Evolutionary conservation across 2,797 vertebrate genomes (phyloP).

Genomic region (Siniperca scherzeri): DNA sequence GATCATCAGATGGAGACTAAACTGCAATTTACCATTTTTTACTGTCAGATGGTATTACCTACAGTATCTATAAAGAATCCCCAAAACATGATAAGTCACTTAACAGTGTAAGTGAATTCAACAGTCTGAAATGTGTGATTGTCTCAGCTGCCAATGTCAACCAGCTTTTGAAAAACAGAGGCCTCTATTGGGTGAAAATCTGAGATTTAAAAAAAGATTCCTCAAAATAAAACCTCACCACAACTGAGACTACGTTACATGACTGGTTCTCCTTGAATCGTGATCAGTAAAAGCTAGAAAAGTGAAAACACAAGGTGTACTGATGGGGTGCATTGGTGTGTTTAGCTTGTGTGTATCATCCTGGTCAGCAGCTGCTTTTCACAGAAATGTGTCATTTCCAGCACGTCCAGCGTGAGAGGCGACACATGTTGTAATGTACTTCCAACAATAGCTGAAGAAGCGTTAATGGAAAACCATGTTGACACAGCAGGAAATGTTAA

Average conservation of each 20-base stretch:
- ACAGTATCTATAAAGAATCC: neutral
- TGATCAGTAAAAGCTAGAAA: neutral
- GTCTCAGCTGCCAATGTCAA: too few relatives aligned
- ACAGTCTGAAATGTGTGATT: too few relatives aligned
- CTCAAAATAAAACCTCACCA: neutral
- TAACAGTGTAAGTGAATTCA: neutral
- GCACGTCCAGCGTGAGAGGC: neutral
- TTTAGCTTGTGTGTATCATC: too few relatives aligned
- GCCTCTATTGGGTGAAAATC: neutral
- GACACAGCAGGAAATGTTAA: neutral
- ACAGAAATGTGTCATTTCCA: neutral
- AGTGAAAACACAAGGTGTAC: neutral
- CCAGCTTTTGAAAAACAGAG: too few relatives aligned
- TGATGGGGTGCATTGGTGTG: neutral
- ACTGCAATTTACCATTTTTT: neutral
- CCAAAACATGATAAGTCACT: too few relatives aligned
- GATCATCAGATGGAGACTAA: neutral
- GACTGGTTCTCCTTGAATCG: neutral
- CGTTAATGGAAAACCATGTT: conserved; percentile 7
- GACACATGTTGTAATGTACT: neutral
- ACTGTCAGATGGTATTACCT: neutral
- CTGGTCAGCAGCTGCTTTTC: neutral
- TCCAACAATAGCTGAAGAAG: neutral
- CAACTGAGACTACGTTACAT: neutral
- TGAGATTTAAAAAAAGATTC: neutral